Evolutionary conservation across 53 echinoderm and acorn worm species (phyloP).

Genomic region (Luidia sarsii): DNA sequence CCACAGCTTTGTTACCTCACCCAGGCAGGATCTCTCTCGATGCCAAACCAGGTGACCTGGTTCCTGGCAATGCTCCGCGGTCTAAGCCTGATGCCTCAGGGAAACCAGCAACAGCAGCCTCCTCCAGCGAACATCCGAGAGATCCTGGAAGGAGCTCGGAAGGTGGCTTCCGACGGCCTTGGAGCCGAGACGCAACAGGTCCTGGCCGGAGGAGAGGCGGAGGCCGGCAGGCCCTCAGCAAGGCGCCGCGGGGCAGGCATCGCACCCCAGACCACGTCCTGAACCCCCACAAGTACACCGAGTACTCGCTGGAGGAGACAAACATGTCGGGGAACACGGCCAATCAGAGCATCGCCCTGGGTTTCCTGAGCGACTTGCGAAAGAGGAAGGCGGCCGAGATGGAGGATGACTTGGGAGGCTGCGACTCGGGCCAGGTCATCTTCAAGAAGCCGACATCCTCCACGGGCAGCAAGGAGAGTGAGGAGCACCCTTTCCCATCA

Average conservation of each 20-base stretch:
- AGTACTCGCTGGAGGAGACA: slow-evolving; percentile 79
- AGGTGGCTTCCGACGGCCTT: slow-evolving; percentile 9
- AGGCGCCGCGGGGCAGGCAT: neutral
- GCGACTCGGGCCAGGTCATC: slow-evolving; percentile 18
- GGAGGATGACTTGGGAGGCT: neutral
- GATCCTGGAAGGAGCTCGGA: neutral
- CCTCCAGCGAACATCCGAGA: neutral
- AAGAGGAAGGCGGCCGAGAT: slow-evolving; percentile 47
- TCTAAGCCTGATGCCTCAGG: no score
- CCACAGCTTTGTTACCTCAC: no score
- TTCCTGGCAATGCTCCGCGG: no score
- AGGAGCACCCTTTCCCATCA: neutral
- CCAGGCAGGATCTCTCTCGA: no score
- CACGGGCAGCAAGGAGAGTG: neutral
- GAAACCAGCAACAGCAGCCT: neutral
- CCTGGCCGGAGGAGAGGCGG: slow-evolving; percentile 2
- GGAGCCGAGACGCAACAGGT: neutral
- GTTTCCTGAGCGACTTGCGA: slow-evolving; percentile 71
- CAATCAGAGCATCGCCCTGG: slow-evolving; percentile 74
- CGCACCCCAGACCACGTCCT: slow-evolving; percentile 59
- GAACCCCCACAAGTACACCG: slow-evolving; percentile 76
- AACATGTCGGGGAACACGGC: slow-evolving; percentile 64
- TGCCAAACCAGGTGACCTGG: no score
- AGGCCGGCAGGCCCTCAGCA: neutral
- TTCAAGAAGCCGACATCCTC: slow-evolving; percentile 66